Evolutionary conservation across 2,113 vertebrate species (phyloP).

Genomic region (Isurus oxyrinchus): DNA sequence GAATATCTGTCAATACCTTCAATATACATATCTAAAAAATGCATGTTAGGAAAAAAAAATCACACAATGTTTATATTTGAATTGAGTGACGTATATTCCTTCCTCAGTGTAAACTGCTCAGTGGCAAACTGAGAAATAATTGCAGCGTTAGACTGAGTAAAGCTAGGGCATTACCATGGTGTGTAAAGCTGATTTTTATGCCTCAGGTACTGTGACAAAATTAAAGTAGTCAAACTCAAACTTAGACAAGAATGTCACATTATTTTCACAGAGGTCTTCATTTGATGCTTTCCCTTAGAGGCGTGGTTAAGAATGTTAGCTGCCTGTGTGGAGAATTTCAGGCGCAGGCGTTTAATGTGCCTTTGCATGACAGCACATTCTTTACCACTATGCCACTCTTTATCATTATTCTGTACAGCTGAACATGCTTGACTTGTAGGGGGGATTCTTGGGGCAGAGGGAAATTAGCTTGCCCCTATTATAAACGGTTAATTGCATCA

Average conservation of each 20-base stretch:
- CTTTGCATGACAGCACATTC: neutral
- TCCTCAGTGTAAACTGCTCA: neutral
- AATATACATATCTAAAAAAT: neutral
- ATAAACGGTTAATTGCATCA: conserved; percentile 19
- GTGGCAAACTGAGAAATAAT: neutral
- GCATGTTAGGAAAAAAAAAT: neutral
- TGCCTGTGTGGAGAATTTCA: conserved; percentile 6
- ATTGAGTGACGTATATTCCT: neutral
- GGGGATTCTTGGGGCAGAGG: neutral
- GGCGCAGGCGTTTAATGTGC: neutral
- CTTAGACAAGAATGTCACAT: neutral
- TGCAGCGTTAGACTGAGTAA: neutral
- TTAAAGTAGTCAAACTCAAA: neutral
- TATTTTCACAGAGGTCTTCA: neutral
- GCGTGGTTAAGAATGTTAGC: neutral
- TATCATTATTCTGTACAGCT: neutral
- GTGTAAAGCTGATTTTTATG: neutral
- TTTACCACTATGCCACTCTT: neutral
- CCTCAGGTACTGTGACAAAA: neutral
- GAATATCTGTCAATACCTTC: too few relatives aligned
- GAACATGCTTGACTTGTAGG: neutral
- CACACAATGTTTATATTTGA: neutral
- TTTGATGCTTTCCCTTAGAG: neutral
- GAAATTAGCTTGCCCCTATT: neutral
- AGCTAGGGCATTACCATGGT: neutral